Base-by-base conservation (phyloP, 2,113 vertebrate species). In the Camarhynchus parvulus region DNA sequence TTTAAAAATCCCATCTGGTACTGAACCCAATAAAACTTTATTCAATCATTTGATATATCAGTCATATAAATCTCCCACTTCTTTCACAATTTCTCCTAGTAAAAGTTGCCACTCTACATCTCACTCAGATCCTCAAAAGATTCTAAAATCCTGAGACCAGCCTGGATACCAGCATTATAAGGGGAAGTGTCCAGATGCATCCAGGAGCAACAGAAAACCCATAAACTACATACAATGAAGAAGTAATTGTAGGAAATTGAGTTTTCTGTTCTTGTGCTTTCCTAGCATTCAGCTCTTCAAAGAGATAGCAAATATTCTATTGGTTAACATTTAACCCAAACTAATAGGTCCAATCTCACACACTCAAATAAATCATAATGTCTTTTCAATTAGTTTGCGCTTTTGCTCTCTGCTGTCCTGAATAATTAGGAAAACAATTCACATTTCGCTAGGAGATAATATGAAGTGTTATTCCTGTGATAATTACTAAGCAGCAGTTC, bases 401-500 rank as follows among this genome's bases (percentile, higher is more conserved):
- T 97, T 97, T 97, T 75, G 37, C 96, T 97, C 41, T 12, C 93
- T 96, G 97, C 97, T 97, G 95, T 98, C 97, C 96, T 96, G 96
- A 98, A 97, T 98, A 98, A 98, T 98, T 98, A 98, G 96, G 94
- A 96, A 98, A 98, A 98, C 98, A 97, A 97, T 98, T 97, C 97
- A 95, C 97, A 97, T 98, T 97, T 96, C 83, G 25, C 94, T 89
- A 95, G 97, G 95, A 97, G 98, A 97, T 87, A 91, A 95, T 97
- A 96, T 96, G 95, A 97, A 98, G 97, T 97, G 98, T 97, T 97
- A 97, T 97, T 97, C 95, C 97, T 97, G 96, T 97, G 97, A 98
- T 98, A 97, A 98, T 98, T 98, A 97, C 97, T 97, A 98, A 98
- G 98, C 97, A 97, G 94, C 94, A 98, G 98, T 98, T 98, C 98